Evolutionary conservation across 35 echinoderm and acorn worm genomes (phyloP), one percentile per base, ranked within the genome.

Genomic region (Amphiura filiformis): DNA sequence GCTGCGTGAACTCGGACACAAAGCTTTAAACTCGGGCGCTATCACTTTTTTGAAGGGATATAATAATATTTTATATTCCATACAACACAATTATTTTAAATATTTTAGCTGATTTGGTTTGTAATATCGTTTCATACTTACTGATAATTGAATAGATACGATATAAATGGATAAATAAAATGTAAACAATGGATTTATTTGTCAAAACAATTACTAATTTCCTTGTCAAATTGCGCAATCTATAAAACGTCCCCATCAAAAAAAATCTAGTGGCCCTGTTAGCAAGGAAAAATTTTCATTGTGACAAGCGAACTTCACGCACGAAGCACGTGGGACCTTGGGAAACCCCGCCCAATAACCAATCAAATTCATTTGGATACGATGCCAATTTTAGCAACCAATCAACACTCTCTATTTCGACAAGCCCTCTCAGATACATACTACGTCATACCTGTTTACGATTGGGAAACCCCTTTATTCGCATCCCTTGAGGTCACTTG

Each of bases 361-460:
- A 70, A 70, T 70, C 61, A 70, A 11, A 30, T 11, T 70, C 61
- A n/a, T 26, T 70, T 30, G 26, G 61, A 70, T 18, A 70, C 61
- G 26, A 30, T 26, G 44, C 61, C 26, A 4, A 70, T 70, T 70
- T 70, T 70, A 70, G 26, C 61, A 70, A 70, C 61, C 61, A 70
- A 70, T 70, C 11, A 70, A 30, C 9, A 30, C 26, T n/a, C 2
- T 2, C 1, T 13, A 15, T 70, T n/a, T n/a, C 28, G 61, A 70
- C 61, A 70, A 70, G 9, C 61, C 61, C 26, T 30, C 61, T 2
- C 28, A 70, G 61, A 70, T 70, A 70, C 61, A 70, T 4, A 70
- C 26, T n/a, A 70, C 11, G 26, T 70, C 61, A 70, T 70, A 70
- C 61, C 61, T 70, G 61, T 70, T 70, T 70, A 70, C 61, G 61